Percentiles rank a stretch among this genome's conserved stretches.
Conservation (phyloP, 1,140 invertebrate genomes). For the Drosophila jambulina region DNA sequence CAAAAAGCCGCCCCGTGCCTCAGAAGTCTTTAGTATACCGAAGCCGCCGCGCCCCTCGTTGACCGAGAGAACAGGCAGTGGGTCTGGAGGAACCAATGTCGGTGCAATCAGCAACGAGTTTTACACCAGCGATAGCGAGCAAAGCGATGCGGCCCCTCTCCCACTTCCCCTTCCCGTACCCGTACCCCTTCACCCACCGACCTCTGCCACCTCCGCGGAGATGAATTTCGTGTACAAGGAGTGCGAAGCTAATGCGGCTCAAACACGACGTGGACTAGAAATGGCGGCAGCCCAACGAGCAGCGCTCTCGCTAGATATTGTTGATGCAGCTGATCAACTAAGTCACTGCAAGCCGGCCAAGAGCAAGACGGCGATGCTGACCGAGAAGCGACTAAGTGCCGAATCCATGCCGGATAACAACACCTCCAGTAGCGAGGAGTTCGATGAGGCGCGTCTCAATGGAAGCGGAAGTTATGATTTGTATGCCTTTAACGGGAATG, state of each 20-base stretch:
- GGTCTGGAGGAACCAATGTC: slow-evolving; percentile 19
- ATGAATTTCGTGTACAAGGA: slow-evolving; percentile 70
- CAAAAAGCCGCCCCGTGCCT: slow-evolving; percentile 70
- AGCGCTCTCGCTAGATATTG: slow-evolving; percentile 71
- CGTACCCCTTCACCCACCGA: slow-evolving; percentile 29
- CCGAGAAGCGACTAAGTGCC: slow-evolving; percentile 69
- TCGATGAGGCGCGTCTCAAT: slow-evolving; percentile 69
- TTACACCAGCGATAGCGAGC: slow-evolving; percentile 70
- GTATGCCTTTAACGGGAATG: slow-evolving; percentile 85
- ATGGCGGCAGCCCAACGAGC: slow-evolving; percentile 62
- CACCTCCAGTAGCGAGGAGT: slow-evolving; percentile 74
- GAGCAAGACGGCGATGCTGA: slow-evolving; percentile 71
- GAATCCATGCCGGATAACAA: slow-evolving; percentile 79
- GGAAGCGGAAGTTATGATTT: slow-evolving; percentile 61
- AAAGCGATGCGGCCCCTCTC: slow-evolving; percentile 52
- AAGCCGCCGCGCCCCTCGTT: slow-evolving; percentile 65
- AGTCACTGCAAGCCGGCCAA: slow-evolving; percentile 49
- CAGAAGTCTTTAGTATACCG: slow-evolving; percentile 64
- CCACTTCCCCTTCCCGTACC: slow-evolving; percentile 46
- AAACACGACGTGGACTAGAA: slow-evolving; percentile 65
- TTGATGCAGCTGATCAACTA: slow-evolving; percentile 61
- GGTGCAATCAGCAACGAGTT: slow-evolving; percentile 73
- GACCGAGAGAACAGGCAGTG: slow-evolving; percentile 26
- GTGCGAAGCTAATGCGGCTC: slow-evolving; percentile 53
- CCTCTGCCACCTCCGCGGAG: slow-evolving; percentile 37